Base-by-base conservation (phyloP, 2,888 invertebrate genomes). In the Drosophila nr. medialis region DNA sequence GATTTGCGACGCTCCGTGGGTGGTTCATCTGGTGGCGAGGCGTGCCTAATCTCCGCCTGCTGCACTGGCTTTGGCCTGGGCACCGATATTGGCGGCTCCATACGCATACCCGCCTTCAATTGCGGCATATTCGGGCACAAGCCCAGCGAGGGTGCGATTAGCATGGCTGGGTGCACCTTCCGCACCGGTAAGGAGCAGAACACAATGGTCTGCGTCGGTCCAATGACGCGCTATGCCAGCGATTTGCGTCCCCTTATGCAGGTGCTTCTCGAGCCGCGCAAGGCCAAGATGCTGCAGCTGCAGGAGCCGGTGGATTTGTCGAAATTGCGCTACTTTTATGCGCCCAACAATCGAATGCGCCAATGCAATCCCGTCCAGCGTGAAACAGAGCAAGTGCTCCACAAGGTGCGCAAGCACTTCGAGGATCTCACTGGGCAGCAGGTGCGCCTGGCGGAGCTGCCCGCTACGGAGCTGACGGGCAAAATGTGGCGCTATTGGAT, bases 81-180 rank as follows among this genome's bases (percentile, higher is more conserved):
- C 34, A 96, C 96, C 0, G 99, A 99, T 92, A 98, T 99, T 85
- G 99, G 99, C n/a, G 99, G 99, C 0, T 98, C 98, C 6, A 97
- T 98, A 54, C 95, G 99, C 38, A 96, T 98, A 94, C 98, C 98
- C 2, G 95, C 96, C 0, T 97, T 96, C 90, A 97, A 96, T 93
- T 97, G 97, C 93, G 98, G 98, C 29, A 93, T 98, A 49, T 98
- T 96, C 92, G 98, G 97, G 0, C 96, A 97, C 87, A 97, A 97
- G 92, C 95, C 96, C 1, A 96, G 95, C 1, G 94, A 94, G 29
- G 94, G 94, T 58, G 91, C 93, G 15, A 93, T 94, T 10, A 95
- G 94, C 71, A 93, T 95, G 86, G 94, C 94, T 89, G 94, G 96
- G 0, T 94, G 97, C 27, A 95, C 96, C 0, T 94, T 96, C 49